Evolutionary conservation across 2,113 vertebrate genomes (phyloP), one percentile per base, ranked within the genome.

Genomic region (Oxygymnocypris stewartii): DNA sequence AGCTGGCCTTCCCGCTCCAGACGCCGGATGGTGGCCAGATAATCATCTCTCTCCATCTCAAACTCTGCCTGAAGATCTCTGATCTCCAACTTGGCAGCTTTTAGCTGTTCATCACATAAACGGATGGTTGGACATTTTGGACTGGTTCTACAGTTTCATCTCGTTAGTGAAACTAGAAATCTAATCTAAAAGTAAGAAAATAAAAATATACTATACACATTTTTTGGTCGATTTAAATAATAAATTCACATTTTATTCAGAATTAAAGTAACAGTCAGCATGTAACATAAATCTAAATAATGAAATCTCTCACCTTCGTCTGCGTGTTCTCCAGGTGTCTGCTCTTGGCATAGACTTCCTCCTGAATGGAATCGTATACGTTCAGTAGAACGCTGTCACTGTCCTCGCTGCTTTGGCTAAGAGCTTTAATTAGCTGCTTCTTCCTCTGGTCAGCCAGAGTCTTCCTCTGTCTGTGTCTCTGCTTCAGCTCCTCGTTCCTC

Each of bases 311-410:
- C 88, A 97, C 96, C 95, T 97, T 97, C 73, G 90, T 93, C 90
- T 97, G 96, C 80, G 96, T 92, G 90, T 93, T 96, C 90, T 95
- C 93, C 91, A 98, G 91, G 12, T 95, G 90, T 67, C 94, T 95
- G 91, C 88, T 96, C 91, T 97, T 97, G 89, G 94, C 96, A 65
- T 92, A 83, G 16, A 96, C 93, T 88, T 99, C 96, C 67, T 97
- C 96, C 91, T 97, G 97, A 89, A 96, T 97, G 88, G 97, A 98
- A 89, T 97, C 92, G 0, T 96, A 97, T 78, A 96, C 96, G 0
- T 93, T 92, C 4, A 97, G 91, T 84, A 97, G 93, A 79, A 96
- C 94, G 77, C 90, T 92, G 8, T 97, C 95, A 14, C 94, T 92
- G 44, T 97, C 96, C 89, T 96, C 93, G 0, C 92, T 89, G 1